Evolutionary conservation across 1,140 invertebrate species (phyloP).

Genomic region (Rhizoglyphus robini): DNA sequence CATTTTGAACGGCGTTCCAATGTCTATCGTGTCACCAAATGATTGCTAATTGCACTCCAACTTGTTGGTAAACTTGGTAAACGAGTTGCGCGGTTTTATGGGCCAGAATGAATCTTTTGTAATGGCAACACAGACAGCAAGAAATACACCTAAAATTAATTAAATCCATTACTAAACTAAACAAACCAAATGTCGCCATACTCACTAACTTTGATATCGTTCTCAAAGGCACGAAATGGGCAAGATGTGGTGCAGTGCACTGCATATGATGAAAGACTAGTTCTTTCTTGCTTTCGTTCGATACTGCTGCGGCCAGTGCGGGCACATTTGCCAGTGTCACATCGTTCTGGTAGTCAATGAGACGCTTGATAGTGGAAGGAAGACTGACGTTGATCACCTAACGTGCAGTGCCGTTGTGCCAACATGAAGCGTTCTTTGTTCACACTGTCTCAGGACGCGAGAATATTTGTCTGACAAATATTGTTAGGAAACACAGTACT

Average conservation of each 20-base stretch:
- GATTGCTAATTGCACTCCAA: conserved; percentile 91
- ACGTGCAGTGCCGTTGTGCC: too few species aligned
- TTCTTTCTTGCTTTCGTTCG: conserved; percentile 3
- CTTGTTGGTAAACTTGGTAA: conserved; percentile 52
- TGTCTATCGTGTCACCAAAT: conserved; percentile 91
- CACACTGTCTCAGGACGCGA: too few species aligned
- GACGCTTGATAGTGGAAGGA: too few species aligned
- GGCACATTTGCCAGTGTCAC: too few species aligned
- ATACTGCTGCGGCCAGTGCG: too few species aligned
- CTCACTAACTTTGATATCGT: conserved; percentile 51
- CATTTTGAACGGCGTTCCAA: conserved; percentile 76
- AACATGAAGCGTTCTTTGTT: too few species aligned
- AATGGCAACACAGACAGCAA: conserved; percentile 85
- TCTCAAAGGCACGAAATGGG: conserved; percentile 44
- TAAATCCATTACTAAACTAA: too few species aligned
- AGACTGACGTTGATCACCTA: too few species aligned
- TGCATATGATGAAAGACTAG: neutral
- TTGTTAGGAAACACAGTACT: too few species aligned
- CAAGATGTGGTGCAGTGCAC: neutral
- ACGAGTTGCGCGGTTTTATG: conserved; percentile 55
- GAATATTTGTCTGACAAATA: too few species aligned
- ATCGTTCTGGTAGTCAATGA: too few species aligned
- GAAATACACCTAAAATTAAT: conserved; percentile 51
- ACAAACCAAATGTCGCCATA: neutral
- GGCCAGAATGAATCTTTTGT: conserved; percentile 72